Conservation (phyloP, 2,797 vertebrate genomes). For the Fundulus diaphanus region DNA sequence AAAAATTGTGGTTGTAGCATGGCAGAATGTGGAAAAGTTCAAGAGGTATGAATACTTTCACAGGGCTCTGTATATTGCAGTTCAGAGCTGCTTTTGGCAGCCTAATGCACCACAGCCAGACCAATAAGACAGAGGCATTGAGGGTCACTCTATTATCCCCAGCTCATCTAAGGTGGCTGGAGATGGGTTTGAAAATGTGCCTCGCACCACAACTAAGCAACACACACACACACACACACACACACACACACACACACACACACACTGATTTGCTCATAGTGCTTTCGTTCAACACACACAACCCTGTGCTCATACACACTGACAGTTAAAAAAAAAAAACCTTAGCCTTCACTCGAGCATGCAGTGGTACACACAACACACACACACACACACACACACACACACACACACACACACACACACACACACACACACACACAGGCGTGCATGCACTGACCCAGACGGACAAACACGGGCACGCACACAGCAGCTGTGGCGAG, state of each 20-base stretch:
- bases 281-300: conserved; percentile 42
- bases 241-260: conserved; percentile 64
- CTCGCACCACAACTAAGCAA: conserved; percentile 93
- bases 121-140: conserved; percentile 97
- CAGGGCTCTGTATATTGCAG: conserved; percentile 11
- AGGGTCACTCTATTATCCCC: conserved; percentile 98
- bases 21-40: neutral
- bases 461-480: conserved; percentile 71
- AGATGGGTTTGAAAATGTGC: conserved; percentile 94
- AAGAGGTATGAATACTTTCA: neutral
- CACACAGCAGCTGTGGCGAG: conserved; percentile 80
- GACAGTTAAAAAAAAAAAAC: conserved; percentile 42
- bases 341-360: conserved; percentile 62
- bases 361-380: conserved; percentile 40
- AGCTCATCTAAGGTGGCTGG: conserved; percentile 95
- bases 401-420: conserved; percentile 18
- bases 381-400: conserved; percentile 15
- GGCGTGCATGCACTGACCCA: conserved; percentile 65
- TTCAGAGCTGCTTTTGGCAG: conserved; percentile 86
- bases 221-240: conserved; percentile 76
- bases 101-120: conserved; percentile 94
- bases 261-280: conserved; percentile 22
- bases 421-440: neutral
- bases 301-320: conserved; percentile 53
- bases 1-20: neutral